phyloP scores from a whole-genome alignment of 2,797 vertebrate genomes.

The Onychomys leucogaster region DNA sequence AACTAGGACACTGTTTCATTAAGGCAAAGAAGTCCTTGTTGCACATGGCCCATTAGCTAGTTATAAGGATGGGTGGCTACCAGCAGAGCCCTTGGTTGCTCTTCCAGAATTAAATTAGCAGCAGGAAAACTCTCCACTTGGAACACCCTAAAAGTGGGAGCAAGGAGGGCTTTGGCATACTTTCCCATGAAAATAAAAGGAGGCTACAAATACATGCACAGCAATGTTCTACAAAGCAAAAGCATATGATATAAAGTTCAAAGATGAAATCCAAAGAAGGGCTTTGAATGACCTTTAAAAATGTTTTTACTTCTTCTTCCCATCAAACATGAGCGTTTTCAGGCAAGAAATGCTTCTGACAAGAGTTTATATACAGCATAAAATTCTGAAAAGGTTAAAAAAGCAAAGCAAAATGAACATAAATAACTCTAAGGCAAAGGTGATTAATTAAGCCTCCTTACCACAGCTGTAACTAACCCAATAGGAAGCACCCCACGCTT shows the following conservation, averaged over 20 bases:
- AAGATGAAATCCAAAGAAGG: slow-evolving; percentile 52
- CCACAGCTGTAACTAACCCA: neutral
- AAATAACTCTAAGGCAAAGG: neutral
- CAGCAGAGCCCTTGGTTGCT: neutral
- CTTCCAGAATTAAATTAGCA: slow-evolving; percentile 58
- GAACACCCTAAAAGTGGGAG: neutral
- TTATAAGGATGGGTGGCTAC: slow-evolving; percentile 10
- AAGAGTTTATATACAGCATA: neutral
- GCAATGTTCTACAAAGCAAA: slow-evolving; percentile 22
- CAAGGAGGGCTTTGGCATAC: neutral
- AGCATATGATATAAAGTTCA: slow-evolving; percentile 6
- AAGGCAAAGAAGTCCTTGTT: slow-evolving; percentile 12
- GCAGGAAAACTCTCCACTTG: slow-evolving; percentile 24
- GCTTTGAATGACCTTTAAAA: neutral
- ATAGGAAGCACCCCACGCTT: neutral
- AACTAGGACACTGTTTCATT: neutral
- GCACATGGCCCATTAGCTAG: neutral
- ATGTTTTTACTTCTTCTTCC: slow-evolving; percentile 2
- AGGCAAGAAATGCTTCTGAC: neutral
- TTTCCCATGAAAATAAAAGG: slow-evolving; percentile 10
- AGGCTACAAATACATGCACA: neutral
- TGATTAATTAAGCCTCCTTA: neutral
- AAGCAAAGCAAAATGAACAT: slow-evolving; percentile 20
- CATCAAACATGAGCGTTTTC: slow-evolving; percentile 26
- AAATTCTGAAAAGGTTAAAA: slow-evolving; percentile 28